phyloP scores from a whole-genome alignment of 2,888 invertebrate species.

The Nemurella pictetii region DNA sequence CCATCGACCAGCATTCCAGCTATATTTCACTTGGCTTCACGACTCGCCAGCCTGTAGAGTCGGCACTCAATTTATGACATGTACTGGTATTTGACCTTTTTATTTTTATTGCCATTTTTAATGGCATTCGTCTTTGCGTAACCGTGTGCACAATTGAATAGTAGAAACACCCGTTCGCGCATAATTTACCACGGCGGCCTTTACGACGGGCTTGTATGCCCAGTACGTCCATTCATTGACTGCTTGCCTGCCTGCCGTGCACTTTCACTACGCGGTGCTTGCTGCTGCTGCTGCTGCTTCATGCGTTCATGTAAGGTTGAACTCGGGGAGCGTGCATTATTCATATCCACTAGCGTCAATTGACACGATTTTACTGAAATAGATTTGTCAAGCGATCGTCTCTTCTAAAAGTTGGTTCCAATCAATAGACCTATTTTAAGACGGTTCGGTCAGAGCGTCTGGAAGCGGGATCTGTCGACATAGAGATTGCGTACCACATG shows the following conservation, averaged over 20 bases:
- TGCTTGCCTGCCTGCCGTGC: not conserved
- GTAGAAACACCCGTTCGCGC: not conserved
- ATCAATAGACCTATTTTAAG: not conserved
- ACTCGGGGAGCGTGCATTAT: not conserved
- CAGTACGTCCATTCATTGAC: not conserved
- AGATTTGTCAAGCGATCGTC: not conserved
- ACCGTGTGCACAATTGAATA: conserved; percentile 12
- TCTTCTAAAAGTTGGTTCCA: not conserved
- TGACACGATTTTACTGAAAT: not conserved
- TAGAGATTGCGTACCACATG: too few species aligned
- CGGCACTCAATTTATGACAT: not conserved
- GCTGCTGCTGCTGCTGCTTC: too few species aligned
- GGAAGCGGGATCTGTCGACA: not conserved
- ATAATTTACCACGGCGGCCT: not conserved
- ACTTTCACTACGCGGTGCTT: not conserved
- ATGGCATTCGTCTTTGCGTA: conserved; percentile 20
- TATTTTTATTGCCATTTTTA: not conserved
- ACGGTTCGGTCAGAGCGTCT: not conserved
- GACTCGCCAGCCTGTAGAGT: not conserved
- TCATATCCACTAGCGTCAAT: not conserved
- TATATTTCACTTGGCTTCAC: not conserved
- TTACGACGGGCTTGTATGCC: not conserved
- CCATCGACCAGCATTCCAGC: not conserved
- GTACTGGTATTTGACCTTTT: conserved; percentile 26
- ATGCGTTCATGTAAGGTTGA: not conserved